Base-by-base conservation (phyloP, 2,113 vertebrate genomes). In the Leptodactylus fuscus region DNA sequence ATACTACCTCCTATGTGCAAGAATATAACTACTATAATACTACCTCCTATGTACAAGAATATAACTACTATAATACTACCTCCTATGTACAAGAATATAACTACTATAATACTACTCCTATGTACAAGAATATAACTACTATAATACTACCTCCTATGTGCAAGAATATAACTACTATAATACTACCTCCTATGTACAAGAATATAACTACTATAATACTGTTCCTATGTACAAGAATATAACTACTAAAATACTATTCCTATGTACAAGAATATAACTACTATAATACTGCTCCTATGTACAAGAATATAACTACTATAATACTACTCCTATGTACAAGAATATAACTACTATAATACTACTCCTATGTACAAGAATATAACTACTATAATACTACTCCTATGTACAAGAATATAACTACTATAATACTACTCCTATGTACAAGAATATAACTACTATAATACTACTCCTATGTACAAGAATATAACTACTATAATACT, bases 271-370 rank as follows among this genome's bases (percentile, higher is more conserved):
- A 55, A 55, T 55, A 55, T 27, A 55, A 55, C 18, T 55, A n/a
- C 22, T 55, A 60, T 27, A 60, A 11, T 60, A 27, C n/a, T 60
- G 2, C n/a, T 4, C 55, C 55, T 27, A 60, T 24, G 22, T 55
- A 60, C 22, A 27, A 60, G 55, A 24, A 27, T 60, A 60, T 60
- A 60, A 60, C 55, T 60, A 60, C 55, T 24, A 60, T 60, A 60
- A 60, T 60, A 60, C 55, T 60, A n/a, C 0, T 10, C n/a, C 60
- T 62, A 62, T 29, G 27, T 62, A 62, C 24, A 29, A 15, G 27
- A 51, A 62, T 62, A 62, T 62, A 62, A 62, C 60, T 62, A 29
- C 60, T 62, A 62, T 62, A 62, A 62, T 62, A 62, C 60, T 62
- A 27, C 41, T 15, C 24, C 60, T 62, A 62, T 62, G 12, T 62